Evolutionary conservation across 35 echinoderm and acorn worm genomes (phyloP).

Genomic region (Ophiothrix spiculata): DNA sequence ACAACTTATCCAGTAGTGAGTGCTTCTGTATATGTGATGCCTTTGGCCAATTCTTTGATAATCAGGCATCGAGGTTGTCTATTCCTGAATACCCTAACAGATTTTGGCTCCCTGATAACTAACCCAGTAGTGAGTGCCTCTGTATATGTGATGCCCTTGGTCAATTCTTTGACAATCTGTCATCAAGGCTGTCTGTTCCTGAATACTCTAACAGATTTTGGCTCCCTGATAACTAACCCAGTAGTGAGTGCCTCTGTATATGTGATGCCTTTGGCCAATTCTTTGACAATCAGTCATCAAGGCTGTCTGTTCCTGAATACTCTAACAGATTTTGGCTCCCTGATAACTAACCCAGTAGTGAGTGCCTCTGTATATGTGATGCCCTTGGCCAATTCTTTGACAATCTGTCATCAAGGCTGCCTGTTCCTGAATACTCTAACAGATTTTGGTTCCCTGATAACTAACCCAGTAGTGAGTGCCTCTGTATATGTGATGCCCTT

Average conservation of each 20-base stretch:
- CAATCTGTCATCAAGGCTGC: constrained; percentile 82
- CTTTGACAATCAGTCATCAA: too few relatives aligned
- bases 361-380: constrained; percentile 90
- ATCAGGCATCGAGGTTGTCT: constrained; percentile 81
- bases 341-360: constrained; percentile 66
- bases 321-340: too few relatives aligned
- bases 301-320: too few relatives aligned
- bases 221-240: constrained; percentile 48
- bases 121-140: constrained; percentile 86
- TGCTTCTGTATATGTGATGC: constrained; percentile 87
- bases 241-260: constrained; percentile 87
- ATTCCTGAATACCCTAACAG: constrained; percentile 80
- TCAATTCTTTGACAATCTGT: constrained; percentile 88
- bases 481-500: constrained; percentile 92
- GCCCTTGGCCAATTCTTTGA: constrained; percentile 89
- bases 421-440: constrained; percentile 86
- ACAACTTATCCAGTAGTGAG: constrained; percentile 73
- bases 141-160: constrained; percentile 90
- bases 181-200: constrained; percentile 83
- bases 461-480: constrained; percentile 81
- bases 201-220: constrained; percentile 85
- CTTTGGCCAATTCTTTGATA: constrained; percentile 92
- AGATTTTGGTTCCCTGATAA: constrained; percentile 49
- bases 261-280: constrained; percentile 85
- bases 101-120: neutral